Percentiles rank a stretch among this genome's conserved stretches.
These are phyloP conservation scores for Agriotes lineatus DNA, from an alignment of 2,888 invertebrate species.

Conservation along the genomic window DNA sequence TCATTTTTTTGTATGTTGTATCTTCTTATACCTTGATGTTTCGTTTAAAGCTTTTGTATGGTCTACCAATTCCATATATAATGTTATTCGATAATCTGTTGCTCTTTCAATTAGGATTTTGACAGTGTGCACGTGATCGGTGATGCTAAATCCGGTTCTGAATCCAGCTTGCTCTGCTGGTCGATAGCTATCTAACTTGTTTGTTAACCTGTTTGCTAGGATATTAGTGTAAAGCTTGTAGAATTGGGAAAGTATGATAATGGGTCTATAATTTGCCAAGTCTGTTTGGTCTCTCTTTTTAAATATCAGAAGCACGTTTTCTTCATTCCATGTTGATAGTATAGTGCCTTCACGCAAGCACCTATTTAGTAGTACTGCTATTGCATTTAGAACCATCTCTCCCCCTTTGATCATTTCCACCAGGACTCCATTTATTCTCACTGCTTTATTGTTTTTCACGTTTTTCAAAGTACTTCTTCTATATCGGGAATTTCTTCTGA, in stretches of 20 bases:
- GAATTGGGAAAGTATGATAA: too few species aligned
- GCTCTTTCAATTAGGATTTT: too few species aligned
- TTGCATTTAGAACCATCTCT: background rate
- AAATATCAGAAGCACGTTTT: background rate
- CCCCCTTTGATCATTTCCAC: background rate
- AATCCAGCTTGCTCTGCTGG: background rate
- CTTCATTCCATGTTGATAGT: background rate
- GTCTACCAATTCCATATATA: too few species aligned
- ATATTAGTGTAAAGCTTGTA: background rate
- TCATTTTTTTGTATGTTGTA: too few species aligned
- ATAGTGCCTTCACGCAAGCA: conserved; percentile 1
- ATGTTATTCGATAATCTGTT: too few species aligned
- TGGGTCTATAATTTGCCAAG: too few species aligned
- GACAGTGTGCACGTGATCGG: background rate
- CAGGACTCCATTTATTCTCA: background rate
- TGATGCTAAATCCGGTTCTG: too few species aligned
- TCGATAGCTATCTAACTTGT: background rate
- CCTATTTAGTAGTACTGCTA: background rate
- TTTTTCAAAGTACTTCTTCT: background rate
- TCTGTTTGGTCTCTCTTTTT: too few species aligned
- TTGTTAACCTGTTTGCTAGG: background rate
- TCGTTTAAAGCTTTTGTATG: too few species aligned
- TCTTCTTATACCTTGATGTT: too few species aligned
- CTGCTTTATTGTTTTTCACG: background rate
- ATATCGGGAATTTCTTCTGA: too few species aligned